Conservation (phyloP, 2,888 invertebrate genomes). For the Choristoneura rosaceana region DNA sequence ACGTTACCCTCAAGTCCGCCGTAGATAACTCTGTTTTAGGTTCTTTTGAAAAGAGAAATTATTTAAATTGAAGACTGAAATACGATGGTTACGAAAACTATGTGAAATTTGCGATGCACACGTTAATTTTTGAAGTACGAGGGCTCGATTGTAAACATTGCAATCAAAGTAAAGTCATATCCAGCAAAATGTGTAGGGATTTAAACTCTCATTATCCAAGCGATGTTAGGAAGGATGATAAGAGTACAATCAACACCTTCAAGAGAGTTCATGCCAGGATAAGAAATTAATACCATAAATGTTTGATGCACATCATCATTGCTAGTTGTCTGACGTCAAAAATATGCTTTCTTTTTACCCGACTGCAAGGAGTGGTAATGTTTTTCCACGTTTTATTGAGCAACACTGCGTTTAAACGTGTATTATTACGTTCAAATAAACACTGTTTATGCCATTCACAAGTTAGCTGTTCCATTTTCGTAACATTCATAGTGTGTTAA, state of each 20-base stretch:
- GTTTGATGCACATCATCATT: too few species aligned
- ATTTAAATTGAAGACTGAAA: constrained; percentile 10
- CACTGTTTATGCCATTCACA: constrained; percentile 38
- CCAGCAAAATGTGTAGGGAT: neutral
- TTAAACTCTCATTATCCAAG: neutral
- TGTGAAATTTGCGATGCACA: neutral
- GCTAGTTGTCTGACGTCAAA: too few species aligned
- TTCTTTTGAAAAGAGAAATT: constrained; percentile 23
- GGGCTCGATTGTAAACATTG: neutral
- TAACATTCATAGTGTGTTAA: constrained; percentile 57
- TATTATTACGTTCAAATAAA: constrained; percentile 21
- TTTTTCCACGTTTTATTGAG: neutral
- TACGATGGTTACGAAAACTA: neutral
- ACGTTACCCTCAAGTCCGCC: constrained; percentile 76
- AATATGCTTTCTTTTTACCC: too few species aligned
- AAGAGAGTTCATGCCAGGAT: too few species aligned
- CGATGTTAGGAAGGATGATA: too few species aligned
- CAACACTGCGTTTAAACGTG: neutral
- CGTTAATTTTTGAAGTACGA: neutral
- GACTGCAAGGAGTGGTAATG: too few species aligned
- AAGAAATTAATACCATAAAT: too few species aligned
- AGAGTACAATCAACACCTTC: too few species aligned
- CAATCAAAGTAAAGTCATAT: neutral
- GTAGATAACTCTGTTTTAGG: constrained; percentile 45
- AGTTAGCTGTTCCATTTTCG: constrained; percentile 47